phyloP scores from a whole-genome alignment of 2,113 vertebrate species.

The Indri indri region DNA sequence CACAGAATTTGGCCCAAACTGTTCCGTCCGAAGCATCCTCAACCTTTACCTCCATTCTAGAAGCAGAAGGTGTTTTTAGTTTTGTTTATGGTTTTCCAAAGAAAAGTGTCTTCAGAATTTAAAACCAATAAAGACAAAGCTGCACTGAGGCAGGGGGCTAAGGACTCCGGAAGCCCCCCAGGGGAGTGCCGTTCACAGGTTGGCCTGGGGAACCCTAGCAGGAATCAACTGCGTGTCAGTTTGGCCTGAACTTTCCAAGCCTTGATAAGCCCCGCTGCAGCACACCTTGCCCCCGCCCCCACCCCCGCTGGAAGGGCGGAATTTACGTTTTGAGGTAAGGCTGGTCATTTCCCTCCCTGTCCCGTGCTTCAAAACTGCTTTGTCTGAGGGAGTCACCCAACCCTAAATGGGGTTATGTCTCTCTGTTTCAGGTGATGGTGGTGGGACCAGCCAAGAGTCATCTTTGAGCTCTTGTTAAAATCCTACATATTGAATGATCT shows the following conservation, averaged over 20 bases:
- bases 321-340: not conserved
- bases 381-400: not conserved
- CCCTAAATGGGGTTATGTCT: fast-evolving
- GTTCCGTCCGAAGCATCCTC: not conserved
- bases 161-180: not conserved
- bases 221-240: not conserved
- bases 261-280: no score
- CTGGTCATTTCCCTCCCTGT: not conserved
- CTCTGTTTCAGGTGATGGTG: not conserved
- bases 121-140: not conserved
- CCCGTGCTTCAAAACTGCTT: not conserved
- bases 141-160: not conserved
- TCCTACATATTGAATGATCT: not conserved
- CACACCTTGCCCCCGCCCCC: no score
- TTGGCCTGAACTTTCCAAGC: not conserved
- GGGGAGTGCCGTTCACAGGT: not conserved
- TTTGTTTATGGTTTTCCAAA: not conserved
- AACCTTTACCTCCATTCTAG: not conserved
- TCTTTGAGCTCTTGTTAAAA: not conserved
- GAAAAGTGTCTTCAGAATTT: not conserved
- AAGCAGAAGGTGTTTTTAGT: not conserved
- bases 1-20: not conserved
- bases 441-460: not conserved
- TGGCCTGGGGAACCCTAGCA: not conserved
- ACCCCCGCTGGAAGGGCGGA: no score